These are phyloP conservation scores for Cyprinus carpio DNA, from an alignment of 2,113 vertebrate species.

Conservation along the genomic window DNA sequence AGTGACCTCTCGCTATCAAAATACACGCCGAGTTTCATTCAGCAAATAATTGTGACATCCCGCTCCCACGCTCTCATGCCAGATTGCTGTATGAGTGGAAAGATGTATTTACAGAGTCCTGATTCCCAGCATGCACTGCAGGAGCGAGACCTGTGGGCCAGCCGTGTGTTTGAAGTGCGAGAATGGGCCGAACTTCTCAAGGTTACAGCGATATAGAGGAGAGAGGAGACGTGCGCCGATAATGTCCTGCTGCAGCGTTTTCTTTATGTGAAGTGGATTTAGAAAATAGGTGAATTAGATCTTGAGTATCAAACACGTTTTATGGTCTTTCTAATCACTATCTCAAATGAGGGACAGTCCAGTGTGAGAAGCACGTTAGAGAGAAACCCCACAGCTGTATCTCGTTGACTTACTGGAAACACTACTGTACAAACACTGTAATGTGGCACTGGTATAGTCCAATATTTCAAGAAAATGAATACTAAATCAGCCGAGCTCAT, in stretches of 20 bases:
- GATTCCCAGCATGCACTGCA: conserved; percentile 15
- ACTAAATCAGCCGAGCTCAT: not conserved
- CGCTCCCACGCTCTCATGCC: not conserved
- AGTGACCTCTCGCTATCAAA: conserved; percentile 9
- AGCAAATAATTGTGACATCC: conserved; percentile 22
- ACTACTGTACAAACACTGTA: not conserved
- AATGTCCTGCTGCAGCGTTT: not conserved
- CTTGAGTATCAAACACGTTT: not conserved
- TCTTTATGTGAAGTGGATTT: not conserved
- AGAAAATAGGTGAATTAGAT: not conserved
- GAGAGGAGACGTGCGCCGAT: not conserved
- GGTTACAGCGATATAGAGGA: conserved; percentile 12
- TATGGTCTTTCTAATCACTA: no score
- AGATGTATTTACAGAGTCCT: not conserved
- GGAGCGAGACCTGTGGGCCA: not conserved
- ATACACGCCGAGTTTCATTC: not conserved
- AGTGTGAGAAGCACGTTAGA: no score
- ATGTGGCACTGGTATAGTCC: not conserved
- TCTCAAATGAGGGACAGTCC: no score
- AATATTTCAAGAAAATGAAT: not conserved
- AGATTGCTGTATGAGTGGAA: not conserved
- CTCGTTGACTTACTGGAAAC: not conserved
- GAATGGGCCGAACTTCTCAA: not conserved
- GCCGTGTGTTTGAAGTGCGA: not conserved
- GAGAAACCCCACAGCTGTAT: no score